Percentiles rank a stretch among this genome's conserved stretches.
Evolutionary conservation across 2,888 invertebrate species (phyloP).

Genomic region (Epiblema foenella): DNA sequence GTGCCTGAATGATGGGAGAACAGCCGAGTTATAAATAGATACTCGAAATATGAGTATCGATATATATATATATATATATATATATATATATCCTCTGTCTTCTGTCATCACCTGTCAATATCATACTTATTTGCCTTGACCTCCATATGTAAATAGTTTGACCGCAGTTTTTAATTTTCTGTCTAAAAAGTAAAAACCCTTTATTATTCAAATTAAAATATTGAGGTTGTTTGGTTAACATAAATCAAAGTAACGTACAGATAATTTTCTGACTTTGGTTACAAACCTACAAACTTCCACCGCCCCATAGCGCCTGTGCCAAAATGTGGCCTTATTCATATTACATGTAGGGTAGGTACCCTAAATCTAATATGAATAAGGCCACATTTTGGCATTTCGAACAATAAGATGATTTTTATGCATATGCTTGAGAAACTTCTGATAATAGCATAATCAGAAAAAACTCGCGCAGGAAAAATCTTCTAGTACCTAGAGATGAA

Average conservation of each 20-base stretch:
- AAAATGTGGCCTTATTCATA: too few species aligned
- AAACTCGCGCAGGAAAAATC: not conserved
- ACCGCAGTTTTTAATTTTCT: not conserved
- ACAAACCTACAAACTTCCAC: not conserved
- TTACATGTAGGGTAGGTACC: too few species aligned
- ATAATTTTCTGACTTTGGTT: not conserved
- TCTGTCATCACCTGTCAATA: too few species aligned
- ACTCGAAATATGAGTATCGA: not conserved
- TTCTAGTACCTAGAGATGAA: not conserved
- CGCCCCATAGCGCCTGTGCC: not conserved
- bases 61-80: too few species aligned
- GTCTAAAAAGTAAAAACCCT: too few species aligned
- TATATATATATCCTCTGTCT: too few species aligned
- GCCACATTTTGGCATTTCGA: too few species aligned
- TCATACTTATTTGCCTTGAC: too few species aligned
- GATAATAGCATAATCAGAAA: too few species aligned
- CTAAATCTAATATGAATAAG: not conserved
- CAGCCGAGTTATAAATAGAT: not conserved
- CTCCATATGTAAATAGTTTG: not conserved
- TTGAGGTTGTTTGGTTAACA: not conserved
- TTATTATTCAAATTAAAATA: not conserved
- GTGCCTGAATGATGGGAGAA: not conserved
- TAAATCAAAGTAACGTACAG: not conserved
- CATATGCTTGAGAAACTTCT: too few species aligned
- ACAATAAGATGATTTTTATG: too few species aligned